Evolutionary conservation across 1,140 invertebrate species (phyloP).

Genomic region (Hyles euphorbiae): DNA sequence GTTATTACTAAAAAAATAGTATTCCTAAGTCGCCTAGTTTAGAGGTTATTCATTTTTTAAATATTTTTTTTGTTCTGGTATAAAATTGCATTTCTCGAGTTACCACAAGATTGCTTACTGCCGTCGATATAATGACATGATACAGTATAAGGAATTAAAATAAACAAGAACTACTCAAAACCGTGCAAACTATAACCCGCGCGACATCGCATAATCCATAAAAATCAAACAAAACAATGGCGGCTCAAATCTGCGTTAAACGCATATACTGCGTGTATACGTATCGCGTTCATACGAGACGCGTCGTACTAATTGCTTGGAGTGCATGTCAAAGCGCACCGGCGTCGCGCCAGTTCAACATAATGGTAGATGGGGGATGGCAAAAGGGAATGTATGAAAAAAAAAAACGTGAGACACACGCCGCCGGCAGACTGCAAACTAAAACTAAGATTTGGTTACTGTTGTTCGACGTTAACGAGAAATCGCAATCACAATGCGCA

Average conservation of each 20-base stretch:
- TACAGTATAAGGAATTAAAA: too few species aligned
- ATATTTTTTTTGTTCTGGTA: too few species aligned
- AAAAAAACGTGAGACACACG: conserved; percentile 51
- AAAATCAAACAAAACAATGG: conserved; percentile 1
- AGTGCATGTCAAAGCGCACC: conserved; percentile 69
- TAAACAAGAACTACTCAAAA: too few species aligned
- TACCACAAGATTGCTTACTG: too few species aligned
- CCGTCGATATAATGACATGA: too few species aligned
- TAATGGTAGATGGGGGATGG: conserved; percentile 61
- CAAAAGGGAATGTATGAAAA: conserved; percentile 62
- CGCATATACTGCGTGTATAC: conserved; percentile 10
- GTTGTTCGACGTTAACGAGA: conserved; percentile 42
- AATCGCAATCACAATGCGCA: conserved; percentile 16
- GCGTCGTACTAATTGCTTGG: conserved; percentile 69
- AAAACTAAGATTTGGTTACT: conserved; percentile 58
- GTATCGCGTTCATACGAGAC: conserved; percentile 29
- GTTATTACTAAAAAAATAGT: too few species aligned
- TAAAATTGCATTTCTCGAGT: too few species aligned
- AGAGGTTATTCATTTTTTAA: too few species aligned
- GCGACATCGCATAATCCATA: not conserved
- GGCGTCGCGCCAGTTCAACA: conserved; percentile 66
- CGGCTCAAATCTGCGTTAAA: conserved; percentile 5
- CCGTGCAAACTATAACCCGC: too few species aligned
- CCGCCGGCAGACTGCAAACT: conserved; percentile 25
- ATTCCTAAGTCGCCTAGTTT: too few species aligned